These are phyloP conservation scores for Podarcis siculus DNA, from an alignment of 2,797 vertebrate species.

Conservation along the genomic window DNA sequence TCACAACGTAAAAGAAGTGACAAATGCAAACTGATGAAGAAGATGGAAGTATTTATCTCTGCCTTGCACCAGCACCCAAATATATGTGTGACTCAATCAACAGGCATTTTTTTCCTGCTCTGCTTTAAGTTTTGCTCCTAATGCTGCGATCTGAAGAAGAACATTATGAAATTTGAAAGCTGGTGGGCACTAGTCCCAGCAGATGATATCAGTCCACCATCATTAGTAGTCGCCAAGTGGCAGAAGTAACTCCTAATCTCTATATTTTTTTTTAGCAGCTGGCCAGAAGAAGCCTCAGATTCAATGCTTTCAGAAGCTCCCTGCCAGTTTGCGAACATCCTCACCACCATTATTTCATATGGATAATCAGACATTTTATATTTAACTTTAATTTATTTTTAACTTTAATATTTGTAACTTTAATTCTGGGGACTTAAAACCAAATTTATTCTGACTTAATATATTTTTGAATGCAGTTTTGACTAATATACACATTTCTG, in stretches of 20 bases:
- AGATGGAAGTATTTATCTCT: slow-evolving; percentile 1
- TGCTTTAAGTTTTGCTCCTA: not conserved
- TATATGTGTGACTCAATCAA: not conserved
- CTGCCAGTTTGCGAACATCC: not conserved
- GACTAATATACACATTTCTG: too few species aligned
- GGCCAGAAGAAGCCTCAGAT: not conserved
- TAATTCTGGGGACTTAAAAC: not conserved
- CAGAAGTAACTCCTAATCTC: not conserved
- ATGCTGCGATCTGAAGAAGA: not conserved
- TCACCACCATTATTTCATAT: not conserved
- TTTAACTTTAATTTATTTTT: too few species aligned
- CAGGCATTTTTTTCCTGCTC: not conserved
- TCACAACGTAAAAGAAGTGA: not conserved
- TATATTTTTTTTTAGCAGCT: not conserved
- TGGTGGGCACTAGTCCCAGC: not conserved
- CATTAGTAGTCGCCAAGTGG: too few species aligned
- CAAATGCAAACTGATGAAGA: not conserved
- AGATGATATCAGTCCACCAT: not conserved
- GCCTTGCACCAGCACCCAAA: not conserved
- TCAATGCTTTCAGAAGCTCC: not conserved
- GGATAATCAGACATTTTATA: too few species aligned
- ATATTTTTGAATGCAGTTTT: too few species aligned
- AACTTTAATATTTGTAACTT: too few species aligned
- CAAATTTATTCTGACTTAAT: too few species aligned
- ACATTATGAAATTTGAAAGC: not conserved